Evolutionary conservation across 2,888 invertebrate genomes (phyloP), one percentile per base, ranked within the genome.

Genomic region (Apotomis betuletana): DNA sequence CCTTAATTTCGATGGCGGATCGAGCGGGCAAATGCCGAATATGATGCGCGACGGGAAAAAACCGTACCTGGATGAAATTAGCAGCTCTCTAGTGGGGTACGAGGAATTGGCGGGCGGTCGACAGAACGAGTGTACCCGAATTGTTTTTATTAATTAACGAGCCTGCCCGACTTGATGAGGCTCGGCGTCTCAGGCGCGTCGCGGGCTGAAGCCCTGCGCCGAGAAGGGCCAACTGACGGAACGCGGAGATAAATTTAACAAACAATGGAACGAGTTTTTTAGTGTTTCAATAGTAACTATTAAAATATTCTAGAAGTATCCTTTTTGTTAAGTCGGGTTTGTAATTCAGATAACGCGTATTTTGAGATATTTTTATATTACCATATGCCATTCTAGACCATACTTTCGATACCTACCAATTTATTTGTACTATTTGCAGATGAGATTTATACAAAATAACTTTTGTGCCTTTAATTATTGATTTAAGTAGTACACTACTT

Each of bases 11-110:
- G 90, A 91, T 88, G 91, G 91, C 85, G 89, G 84, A 90, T 90
- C 91, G 90, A 90, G 90, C 88, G 90, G 87, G 83, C 92, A 90
- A 92, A 92, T 91, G 90, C 92, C 93, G 92, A 93, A 92, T 93
- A 92, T 92, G 92, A 92, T 90, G 92, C 91, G 88, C 90, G 91
- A 87, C 88, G 87, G 86, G 83, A 90, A 92, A 92, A 93, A 93
- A 92, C 89, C 85, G 83, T 89, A 87, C 89, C 82, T 87, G 91
- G 90, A 87, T 88, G 91, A 92, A 92, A 92, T 92, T 92, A 92
- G 92, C 91, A 91, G 91, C 88, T 90, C 89, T 91, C 92, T 92
- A 92, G 91, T 87, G 88, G 87, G 86, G 87, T 91, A 92, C 91
- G 89, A 82, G 89, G 92, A 92, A 92, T 88, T 91, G 91, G 90